Evolutionary conservation across 2,113 vertebrate genomes (phyloP).

Genomic region (Sminthopsis crassicaudata): DNA sequence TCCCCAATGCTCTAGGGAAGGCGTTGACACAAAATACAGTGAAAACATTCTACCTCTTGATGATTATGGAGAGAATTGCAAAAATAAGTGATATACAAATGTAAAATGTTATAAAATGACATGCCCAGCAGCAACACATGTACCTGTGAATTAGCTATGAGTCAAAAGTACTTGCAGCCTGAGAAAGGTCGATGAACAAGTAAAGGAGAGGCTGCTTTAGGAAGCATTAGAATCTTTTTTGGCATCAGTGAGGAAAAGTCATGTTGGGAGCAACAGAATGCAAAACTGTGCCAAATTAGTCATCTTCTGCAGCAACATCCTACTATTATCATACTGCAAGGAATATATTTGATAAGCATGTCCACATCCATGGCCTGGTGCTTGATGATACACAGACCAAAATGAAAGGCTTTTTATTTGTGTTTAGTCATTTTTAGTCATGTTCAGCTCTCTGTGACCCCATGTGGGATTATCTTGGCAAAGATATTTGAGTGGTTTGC

Average conservation of each 20-base stretch:
- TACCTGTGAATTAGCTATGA: background rate
- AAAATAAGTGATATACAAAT: background rate
- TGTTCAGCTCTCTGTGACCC: background rate
- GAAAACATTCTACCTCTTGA: background rate
- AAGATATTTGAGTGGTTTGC: background rate
- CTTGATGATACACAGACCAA: background rate
- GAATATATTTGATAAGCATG: background rate
- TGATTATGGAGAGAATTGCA: background rate
- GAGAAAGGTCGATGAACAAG: background rate
- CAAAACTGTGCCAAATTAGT: background rate
- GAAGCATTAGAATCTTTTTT: background rate
- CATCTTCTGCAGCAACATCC: too few relatives aligned
- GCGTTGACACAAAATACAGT: background rate
- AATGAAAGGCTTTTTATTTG: background rate
- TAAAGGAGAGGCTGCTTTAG: background rate
- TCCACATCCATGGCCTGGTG: background rate
- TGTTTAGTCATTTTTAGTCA: background rate
- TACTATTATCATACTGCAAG: too few relatives aligned
- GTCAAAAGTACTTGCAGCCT: background rate
- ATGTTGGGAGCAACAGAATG: background rate
- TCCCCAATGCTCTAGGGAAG: slow-evolving; percentile 2
- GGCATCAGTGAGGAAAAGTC: background rate
- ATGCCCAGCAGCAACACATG: background rate
- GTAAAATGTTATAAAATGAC: background rate
- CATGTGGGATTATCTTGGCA: background rate